A percentile compares a stretch with the other conserved stretches of the same genome.
These are phyloP conservation scores for Acanthochromis polyacanthus DNA, from an alignment of 2,113 vertebrate species.

Conservation along the genomic window DNA sequence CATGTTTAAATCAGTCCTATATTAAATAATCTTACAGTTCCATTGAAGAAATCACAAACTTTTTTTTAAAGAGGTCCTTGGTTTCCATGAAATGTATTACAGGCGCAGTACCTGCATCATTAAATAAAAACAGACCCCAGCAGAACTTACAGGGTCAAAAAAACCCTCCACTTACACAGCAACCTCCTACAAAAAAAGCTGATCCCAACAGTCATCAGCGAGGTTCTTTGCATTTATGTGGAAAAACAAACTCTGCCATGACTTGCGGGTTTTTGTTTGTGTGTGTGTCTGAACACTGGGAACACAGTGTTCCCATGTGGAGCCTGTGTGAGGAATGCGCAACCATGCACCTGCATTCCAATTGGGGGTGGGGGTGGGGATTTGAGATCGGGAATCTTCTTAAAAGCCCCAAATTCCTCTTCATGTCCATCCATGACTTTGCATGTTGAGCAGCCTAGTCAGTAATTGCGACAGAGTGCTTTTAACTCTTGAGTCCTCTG, in stretches of 20 bases:
- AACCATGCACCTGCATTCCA: conserved; percentile 79
- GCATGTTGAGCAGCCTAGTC: conserved; percentile 27
- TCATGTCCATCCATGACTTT: conserved; percentile 32
- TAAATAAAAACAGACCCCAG: neutral
- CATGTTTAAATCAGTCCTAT: neutral
- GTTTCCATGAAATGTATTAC: neutral
- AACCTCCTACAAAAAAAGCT: conserved; percentile 5
- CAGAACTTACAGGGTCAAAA: neutral
- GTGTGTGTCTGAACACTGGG: conserved; percentile 46
- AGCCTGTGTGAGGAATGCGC: conserved; percentile 60
- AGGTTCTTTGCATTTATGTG: conserved; percentile 47
- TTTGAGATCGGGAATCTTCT: conserved; percentile 22
- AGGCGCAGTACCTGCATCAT: conserved; percentile 14
- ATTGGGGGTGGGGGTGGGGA: neutral
- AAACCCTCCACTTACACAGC: conserved; percentile 2
- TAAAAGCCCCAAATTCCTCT: conserved; percentile 17
- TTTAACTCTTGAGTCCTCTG: neutral
- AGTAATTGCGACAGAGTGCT: conserved; percentile 1
- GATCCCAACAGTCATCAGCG: conserved; percentile 11
- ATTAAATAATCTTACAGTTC: neutral
- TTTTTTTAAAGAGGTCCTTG: neutral
- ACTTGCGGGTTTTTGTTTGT: conserved; percentile 11
- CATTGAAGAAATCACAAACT: neutral
- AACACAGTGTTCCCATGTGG: conserved; percentile 69
- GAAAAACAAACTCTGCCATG: conserved; percentile 3